Base-by-base conservation (phyloP, 2,113 vertebrate genomes). In the Strix aluco region DNA sequence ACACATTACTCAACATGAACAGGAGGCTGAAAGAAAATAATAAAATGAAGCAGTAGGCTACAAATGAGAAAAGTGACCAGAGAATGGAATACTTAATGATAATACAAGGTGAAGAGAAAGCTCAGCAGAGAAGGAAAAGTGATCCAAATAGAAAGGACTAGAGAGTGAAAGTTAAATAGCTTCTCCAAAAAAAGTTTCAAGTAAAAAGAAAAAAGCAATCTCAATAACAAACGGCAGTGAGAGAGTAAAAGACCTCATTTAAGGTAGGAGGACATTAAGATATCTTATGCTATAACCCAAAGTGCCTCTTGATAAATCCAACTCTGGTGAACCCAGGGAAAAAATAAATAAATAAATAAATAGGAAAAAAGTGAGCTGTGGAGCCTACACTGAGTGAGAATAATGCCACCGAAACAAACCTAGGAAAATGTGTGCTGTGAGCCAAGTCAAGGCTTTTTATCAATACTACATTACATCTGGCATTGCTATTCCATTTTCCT, bases 11-110 rank as follows among this genome's bases (percentile, higher is more conserved):
- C 91, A 89, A 84, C 51, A 46, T 23, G 57, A 96, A 42, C 30
- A 85, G 58, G 40, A 82, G 80, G 77, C 42, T 49, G 88, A 92
- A 85, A 89, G 92, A 94, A 96, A 97, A 96, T 90, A 92, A 95
- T 86, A 95, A 96, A 97, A 82, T 80, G 8, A 81, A 96, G 61
- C 40, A 36, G 91, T 87, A 71, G 70, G 36, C 86, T 96, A 94
- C 86, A 96, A 97, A 96, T 83, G n/a, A 97, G 87, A 88, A 95
- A 88, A 92, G 44, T 13, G 8, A 49, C 71, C 61, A 57, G 74
- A 52, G 54, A 96, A 94, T 61, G 61, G 90, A 97, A 95, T 87
- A 88, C 22, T 44, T 89, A 94, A 91, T 75, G 65, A 90, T 51
- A 89, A 77, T 49, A 69, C 92, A 87, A 90, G 38, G 81, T 82